Evolutionary conservation across 2,888 invertebrate genomes (phyloP), one percentile per base, ranked within the genome.

Genomic region (Macrosoma leucophasiata): DNA sequence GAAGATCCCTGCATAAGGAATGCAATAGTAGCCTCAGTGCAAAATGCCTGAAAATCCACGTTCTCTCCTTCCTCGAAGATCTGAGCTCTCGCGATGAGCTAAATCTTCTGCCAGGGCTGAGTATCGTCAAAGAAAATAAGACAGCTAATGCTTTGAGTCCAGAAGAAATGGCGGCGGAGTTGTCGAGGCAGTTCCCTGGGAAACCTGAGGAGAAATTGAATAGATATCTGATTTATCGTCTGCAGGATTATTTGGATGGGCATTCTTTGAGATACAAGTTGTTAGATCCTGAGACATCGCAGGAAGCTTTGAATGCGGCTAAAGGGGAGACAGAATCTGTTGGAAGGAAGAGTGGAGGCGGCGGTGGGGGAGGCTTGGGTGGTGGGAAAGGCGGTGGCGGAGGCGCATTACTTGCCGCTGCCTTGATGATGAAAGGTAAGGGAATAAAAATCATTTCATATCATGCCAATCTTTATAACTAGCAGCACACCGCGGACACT

Each of bases 11-110:
- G 13, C 70, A 78, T 13, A 82, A 76, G 38, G 84, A 84, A 49
- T 84, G 84, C 43, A 72, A 62, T 21, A 70, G 65, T 23, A 61
- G 66, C 14, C 49, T 84, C 0, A 92, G 90, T 61, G 84, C 90
- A 13, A 91, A 91, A 59, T 94, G 94, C 58, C 72, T 94, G 20
- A 94, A 94, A 61, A 77, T 94, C 41, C 93, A 93, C 53, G 88
- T 92, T 25, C 87, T 93, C 1, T 90, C 91, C 3, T 89, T 93
- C 55, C 84, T 94, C 43, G 93, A 94, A 58, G 89, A 89, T 27
- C 59, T 94, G 17, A 88, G 90, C 48, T 90, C 91, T 57, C 88
- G 88, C 46, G 87, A 89, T 50, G 89, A 91, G 62, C 85, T 91
- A 3, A 86, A 85, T 41, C 85, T 94, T 7, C 58, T 92, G 5